phyloP scores from a whole-genome alignment of 2,113 vertebrate genomes.

The Chaetodon trifascialis region DNA sequence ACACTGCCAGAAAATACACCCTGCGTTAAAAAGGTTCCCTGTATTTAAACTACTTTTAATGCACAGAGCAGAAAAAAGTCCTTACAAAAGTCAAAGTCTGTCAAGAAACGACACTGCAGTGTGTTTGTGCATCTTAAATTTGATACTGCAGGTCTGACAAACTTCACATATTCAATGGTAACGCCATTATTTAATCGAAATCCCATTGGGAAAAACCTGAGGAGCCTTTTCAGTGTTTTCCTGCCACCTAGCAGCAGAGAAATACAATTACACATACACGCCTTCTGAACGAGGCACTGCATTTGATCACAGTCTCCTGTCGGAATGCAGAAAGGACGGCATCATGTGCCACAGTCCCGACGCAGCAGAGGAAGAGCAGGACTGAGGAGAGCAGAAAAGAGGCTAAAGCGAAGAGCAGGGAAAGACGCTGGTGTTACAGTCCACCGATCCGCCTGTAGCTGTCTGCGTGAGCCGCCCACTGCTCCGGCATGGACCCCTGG shows the following conservation, averaged over 20 bases:
- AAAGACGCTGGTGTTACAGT: constrained; percentile 84
- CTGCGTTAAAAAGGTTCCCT: constrained; percentile 33
- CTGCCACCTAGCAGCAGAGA: constrained; percentile 67
- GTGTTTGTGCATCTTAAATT: constrained; percentile 2
- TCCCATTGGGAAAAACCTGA: constrained; percentile 58
- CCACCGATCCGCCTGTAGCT: constrained; percentile 94
- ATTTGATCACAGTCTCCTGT: constrained; percentile 45
- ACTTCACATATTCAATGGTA: background rate
- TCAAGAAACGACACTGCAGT: background rate
- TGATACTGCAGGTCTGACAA: background rate
- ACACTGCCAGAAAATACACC: constrained; percentile 32
- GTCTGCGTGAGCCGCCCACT: constrained; percentile 91
- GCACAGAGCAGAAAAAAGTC: background rate
- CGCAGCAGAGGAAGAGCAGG: constrained; percentile 43
- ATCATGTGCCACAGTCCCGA: background rate
- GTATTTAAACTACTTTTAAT: constrained; percentile 27
- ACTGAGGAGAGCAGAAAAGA: constrained; percentile 3
- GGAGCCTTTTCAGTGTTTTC: constrained; percentile 21
- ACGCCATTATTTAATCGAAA: background rate
- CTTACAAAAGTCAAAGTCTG: constrained; percentile 1
- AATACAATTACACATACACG: constrained; percentile 47
- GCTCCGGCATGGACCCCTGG: constrained; percentile 91
- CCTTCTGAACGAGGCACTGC: constrained; percentile 39
- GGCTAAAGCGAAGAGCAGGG: constrained; percentile 28
- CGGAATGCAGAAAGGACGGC: constrained; percentile 29